These are phyloP conservation scores for Meandrina meandrites DNA, from an alignment of 92 coral and sea anemone genomes.

Conservation along the genomic window DNA sequence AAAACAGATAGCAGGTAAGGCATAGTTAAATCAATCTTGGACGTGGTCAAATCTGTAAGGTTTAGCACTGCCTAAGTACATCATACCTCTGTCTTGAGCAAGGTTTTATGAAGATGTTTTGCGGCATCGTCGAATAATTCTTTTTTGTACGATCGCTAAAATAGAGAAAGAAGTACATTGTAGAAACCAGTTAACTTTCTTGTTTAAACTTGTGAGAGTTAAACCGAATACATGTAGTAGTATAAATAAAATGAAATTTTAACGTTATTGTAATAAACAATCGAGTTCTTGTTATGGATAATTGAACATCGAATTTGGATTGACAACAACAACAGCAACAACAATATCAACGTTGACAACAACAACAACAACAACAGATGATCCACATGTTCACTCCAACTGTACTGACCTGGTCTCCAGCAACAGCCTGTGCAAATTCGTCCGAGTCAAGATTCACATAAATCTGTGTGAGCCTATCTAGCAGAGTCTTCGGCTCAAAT, in stretches of 20 bases:
- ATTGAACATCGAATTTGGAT: too few relatives aligned
- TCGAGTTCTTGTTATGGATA: too few relatives aligned
- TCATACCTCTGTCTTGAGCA: conserved; percentile 84
- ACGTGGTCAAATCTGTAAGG: too few relatives aligned
- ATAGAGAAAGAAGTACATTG: neutral
- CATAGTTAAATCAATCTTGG: too few relatives aligned
- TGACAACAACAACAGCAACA: too few relatives aligned
- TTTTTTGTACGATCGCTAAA: conserved; percentile 89
- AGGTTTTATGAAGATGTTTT: conserved; percentile 81
- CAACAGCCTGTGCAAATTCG: conserved; percentile 89
- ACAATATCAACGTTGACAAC: too few relatives aligned
- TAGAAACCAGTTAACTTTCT: neutral
- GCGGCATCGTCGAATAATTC: conserved; percentile 88
- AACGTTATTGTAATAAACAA: too few relatives aligned
- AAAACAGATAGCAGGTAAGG: too few relatives aligned
- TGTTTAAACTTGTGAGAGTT: neutral
- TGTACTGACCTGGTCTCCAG: conserved; percentile 83
- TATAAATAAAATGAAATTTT: too few relatives aligned
- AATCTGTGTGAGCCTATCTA: conserved; percentile 88
- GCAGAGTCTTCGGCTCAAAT: conserved; percentile 90
- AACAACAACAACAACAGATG: neutral
- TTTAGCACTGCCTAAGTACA: neutral
- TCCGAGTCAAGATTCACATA: conserved; percentile 90
- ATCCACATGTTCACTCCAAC: neutral
- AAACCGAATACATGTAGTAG: neutral